Evolutionary conservation across 1,140 invertebrate species (phyloP).

Genomic region (Colletes latitarsis): DNA sequence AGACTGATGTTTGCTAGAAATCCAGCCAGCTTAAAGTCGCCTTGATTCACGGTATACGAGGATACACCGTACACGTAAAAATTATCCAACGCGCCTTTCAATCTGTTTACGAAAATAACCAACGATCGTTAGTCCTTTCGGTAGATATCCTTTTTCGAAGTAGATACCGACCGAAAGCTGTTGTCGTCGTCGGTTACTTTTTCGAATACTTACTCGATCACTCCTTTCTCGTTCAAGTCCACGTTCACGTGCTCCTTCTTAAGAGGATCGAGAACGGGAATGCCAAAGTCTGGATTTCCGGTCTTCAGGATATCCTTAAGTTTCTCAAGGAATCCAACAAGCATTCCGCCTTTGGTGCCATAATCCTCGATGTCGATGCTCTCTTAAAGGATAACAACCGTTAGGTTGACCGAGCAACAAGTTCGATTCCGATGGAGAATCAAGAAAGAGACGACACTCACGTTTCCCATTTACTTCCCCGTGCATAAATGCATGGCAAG

Average conservation of each 20-base stretch:
- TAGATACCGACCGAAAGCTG: too few species aligned
- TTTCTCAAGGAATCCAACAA: constrained; percentile 4
- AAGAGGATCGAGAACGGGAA: constrained; percentile 59
- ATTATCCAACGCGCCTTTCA: not conserved
- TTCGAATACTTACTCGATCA: constrained; percentile 38
- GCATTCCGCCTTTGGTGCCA: not conserved
- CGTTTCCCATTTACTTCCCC: not conserved
- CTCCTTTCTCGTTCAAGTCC: not conserved
- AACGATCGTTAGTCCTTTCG: not conserved
- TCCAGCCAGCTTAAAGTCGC: not conserved
- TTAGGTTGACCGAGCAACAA: not conserved
- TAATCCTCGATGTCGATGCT: not conserved
- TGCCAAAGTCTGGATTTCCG: not conserved
- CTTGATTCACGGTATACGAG: constrained; percentile 5
- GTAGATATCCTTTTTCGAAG: too few species aligned
- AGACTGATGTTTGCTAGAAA: not conserved
- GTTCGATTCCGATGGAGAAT: not conserved
- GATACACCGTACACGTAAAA: constrained; percentile 17
- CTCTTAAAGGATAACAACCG: not conserved
- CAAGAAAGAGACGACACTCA: not conserved
- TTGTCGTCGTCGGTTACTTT: too few species aligned
- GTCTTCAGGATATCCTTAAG: constrained; percentile 1
- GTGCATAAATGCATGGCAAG: constrained; percentile 8
- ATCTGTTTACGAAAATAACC: not conserved
- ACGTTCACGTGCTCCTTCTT: not conserved